Percentiles rank a stretch among this genome's conserved stretches.
Conservation (phyloP, 2,888 invertebrate genomes). For the Marasmarcha lunaedactyla region DNA sequence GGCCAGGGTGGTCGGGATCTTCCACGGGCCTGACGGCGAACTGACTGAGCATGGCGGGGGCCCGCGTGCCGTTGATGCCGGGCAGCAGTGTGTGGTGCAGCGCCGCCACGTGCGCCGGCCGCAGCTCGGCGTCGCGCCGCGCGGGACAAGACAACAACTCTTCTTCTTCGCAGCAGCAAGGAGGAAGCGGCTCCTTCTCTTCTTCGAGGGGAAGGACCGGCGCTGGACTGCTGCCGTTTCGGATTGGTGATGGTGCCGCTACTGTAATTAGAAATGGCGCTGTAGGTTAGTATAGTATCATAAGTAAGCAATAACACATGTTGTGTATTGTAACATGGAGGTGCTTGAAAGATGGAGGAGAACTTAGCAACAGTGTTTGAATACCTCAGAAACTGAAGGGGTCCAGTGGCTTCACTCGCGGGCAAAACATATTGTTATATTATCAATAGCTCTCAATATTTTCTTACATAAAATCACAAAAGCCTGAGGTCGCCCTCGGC, state of each 20-base stretch:
- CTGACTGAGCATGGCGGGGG: conserved; percentile 41
- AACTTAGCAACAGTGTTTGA: no score
- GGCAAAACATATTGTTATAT: no score
- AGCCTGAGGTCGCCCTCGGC: no score
- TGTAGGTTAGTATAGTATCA: no score
- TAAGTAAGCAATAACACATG: no score
- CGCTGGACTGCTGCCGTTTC: conserved; percentile 6
- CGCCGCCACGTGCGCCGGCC: conserved; percentile 56
- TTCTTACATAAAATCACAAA: no score
- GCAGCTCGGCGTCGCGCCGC: conserved; percentile 29
- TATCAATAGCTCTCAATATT: no score
- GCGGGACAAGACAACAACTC: background rate
- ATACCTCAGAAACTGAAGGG: no score
- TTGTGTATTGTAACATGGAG: no score
- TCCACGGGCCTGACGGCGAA: conserved; percentile 45
- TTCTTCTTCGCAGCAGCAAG: conserved; percentile 29
- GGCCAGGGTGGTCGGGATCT: conserved; percentile 31
- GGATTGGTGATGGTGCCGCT: conserved; percentile 17
- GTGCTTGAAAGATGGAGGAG: no score
- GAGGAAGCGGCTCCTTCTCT: conserved; percentile 31
- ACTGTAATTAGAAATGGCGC: conserved; percentile 32
- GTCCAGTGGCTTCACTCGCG: no score
- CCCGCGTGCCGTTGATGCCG: conserved; percentile 73
- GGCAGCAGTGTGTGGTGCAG: conserved; percentile 67
- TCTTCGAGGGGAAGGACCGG: conserved; percentile 37